Evolutionary conservation across 2,797 vertebrate genomes (phyloP).

Genomic region (Leptodactylus fallax): DNA sequence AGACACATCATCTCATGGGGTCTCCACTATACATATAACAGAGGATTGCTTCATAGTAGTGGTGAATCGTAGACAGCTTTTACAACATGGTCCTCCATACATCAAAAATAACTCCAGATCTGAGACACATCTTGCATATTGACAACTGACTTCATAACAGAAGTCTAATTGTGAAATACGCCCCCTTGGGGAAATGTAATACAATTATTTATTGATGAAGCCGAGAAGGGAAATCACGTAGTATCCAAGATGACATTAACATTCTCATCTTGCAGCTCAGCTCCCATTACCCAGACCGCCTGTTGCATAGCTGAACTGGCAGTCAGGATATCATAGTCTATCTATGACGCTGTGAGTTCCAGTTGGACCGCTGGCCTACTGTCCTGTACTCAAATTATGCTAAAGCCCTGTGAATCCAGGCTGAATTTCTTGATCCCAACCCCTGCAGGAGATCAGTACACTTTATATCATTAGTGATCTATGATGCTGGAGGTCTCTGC

Average conservation of each 20-base stretch:
- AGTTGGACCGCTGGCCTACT: no score
- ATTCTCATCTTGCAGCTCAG: neutral
- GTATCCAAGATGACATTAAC: neutral
- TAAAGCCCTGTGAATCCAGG: no score
- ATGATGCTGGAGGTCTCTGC: no score
- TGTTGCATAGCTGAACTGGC: no score
- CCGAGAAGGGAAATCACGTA: neutral
- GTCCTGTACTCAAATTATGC: no score
- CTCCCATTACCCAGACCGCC: no score
- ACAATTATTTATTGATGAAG: constrained; percentile 12
- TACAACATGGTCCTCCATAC: neutral
- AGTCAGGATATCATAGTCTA: no score
- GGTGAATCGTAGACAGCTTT: neutral
- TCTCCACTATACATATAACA: neutral
- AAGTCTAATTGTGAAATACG: constrained; percentile 1
- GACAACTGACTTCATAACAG: constrained; percentile 2
- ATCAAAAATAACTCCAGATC: neutral
- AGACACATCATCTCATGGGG: neutral
- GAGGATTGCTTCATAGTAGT: neutral
- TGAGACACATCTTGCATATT: neutral
- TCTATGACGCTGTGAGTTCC: no score
- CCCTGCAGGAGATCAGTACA: no score
- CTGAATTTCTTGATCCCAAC: no score
- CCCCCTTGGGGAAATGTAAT: neutral
- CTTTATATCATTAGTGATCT: no score